A percentile compares a stretch with the other conserved stretches of the same genome.
Evolutionary conservation across 2,797 vertebrate species (phyloP).

Genomic region (Sebastes itinus): DNA sequence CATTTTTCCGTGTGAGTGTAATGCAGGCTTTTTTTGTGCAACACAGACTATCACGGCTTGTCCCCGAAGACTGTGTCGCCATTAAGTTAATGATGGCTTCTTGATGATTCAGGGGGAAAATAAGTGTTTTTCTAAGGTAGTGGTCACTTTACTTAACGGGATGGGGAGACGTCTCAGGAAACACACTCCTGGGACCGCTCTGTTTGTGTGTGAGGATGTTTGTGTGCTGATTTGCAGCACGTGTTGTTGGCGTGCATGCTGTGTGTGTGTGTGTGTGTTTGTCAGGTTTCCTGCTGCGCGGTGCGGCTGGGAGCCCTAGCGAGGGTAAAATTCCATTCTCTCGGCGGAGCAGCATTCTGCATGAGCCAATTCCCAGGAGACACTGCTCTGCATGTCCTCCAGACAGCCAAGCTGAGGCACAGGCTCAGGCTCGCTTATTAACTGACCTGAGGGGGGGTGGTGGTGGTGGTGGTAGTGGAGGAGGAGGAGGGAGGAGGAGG

Average conservation of each 20-base stretch:
- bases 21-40: slow-evolving; percentile 50
- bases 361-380: slow-evolving; percentile 93
- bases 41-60: slow-evolving; percentile 42
- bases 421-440: slow-evolving; percentile 87
- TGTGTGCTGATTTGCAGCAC: slow-evolving; percentile 57
- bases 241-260: slow-evolving; percentile 46
- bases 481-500: background rate
- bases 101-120: slow-evolving; percentile 75
- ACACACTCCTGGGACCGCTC: slow-evolving; percentile 52
- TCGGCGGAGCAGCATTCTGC: slow-evolving; percentile 90
- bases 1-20: slow-evolving; percentile 36
- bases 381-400: slow-evolving; percentile 88
- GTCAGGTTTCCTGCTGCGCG: slow-evolving; percentile 82
- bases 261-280: slow-evolving; percentile 36
- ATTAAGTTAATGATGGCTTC: slow-evolving; percentile 77
- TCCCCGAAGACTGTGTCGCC: slow-evolving; percentile 64
- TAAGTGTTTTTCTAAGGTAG: slow-evolving; percentile 65
- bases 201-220: slow-evolving; percentile 28
- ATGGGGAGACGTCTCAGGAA: slow-evolving; percentile 46
- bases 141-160: slow-evolving; percentile 73
- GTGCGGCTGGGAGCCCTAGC: slow-evolving; percentile 87
- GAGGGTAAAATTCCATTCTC: slow-evolving; percentile 97
- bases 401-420: slow-evolving; percentile 86
- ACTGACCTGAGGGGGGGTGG: slow-evolving; percentile 84
- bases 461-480: slow-evolving; percentile 14